These are phyloP conservation scores for Hydropsyche betteni DNA, from an alignment of 2,888 invertebrate species.

Conservation along the genomic window DNA sequence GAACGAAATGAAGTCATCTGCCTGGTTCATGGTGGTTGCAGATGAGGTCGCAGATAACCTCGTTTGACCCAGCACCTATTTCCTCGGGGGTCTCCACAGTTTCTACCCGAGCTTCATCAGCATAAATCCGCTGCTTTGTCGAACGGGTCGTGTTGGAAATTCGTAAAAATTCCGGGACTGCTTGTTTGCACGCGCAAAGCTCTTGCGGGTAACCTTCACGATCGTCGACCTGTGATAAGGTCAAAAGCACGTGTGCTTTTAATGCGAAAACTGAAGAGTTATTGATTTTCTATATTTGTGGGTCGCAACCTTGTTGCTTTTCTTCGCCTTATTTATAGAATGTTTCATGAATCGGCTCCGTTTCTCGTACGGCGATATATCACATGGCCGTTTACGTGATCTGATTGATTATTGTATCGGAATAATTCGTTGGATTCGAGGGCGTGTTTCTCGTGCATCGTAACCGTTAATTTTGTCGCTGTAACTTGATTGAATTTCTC, in stretches of 20 bases:
- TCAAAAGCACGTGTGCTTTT: not conserved
- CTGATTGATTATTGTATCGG: not conserved
- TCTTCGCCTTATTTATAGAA: slow-evolving; percentile 3
- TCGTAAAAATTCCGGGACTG: not conserved
- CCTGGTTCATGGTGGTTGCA: not conserved
- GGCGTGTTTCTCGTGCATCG: slow-evolving; percentile 3
- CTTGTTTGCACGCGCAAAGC: no score
- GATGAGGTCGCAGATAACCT: slow-evolving; percentile 30
- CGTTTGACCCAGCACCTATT: slow-evolving; percentile 32
- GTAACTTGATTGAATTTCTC: slow-evolving; percentile 2
- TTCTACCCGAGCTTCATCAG: slow-evolving; percentile 27
- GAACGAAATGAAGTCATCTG: slow-evolving; percentile 34
- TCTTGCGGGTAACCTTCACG: not conserved
- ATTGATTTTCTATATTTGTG: slow-evolving; percentile 30
- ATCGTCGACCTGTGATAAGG: not conserved
- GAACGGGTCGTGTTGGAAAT: not conserved
- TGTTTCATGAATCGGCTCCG: not conserved
- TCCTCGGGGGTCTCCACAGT: slow-evolving; percentile 30
- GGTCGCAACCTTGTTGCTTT: slow-evolving; percentile 27
- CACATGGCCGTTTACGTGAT: not conserved
- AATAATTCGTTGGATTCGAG: not conserved
- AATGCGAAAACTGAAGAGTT: slow-evolving; percentile 15
- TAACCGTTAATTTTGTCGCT: slow-evolving; percentile 6
- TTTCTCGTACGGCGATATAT: not conserved
- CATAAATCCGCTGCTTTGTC: slow-evolving; percentile 12